phyloP scores from a whole-genome alignment of 2,888 invertebrate genomes.

The Gari tellinella region DNA sequence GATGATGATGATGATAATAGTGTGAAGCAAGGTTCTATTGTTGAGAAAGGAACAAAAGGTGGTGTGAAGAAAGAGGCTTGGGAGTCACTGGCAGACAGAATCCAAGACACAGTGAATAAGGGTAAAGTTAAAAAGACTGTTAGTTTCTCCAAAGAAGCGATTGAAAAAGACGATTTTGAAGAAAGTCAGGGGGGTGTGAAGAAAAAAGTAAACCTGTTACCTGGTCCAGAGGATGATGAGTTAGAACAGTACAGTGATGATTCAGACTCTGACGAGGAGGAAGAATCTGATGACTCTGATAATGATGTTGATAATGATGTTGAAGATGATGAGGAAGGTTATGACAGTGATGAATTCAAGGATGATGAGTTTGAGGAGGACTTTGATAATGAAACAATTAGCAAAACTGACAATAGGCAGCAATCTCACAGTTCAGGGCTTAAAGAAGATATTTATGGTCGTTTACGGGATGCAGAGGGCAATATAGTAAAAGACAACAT shows the following conservation, averaged over 20 bases:
- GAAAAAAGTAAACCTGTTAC: too few species aligned
- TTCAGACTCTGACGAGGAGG: constrained; percentile 85
- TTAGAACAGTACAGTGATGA: constrained; percentile 15
- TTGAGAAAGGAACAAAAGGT: neutral
- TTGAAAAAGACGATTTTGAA: constrained; percentile 20
- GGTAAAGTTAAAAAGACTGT: constrained; percentile 17
- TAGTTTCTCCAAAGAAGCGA: constrained; percentile 27
- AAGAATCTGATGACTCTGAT: constrained; percentile 85
- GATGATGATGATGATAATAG: constrained; percentile 68
- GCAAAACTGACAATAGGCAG: constrained; percentile 59
- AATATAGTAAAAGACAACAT: constrained; percentile 87
- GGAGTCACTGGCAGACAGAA: constrained; percentile 49
- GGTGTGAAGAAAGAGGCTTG: constrained; percentile 27
- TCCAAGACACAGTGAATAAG: constrained; percentile 8
- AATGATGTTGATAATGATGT: constrained; percentile 61
- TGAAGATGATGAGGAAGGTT: constrained; percentile 33
- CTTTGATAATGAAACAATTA: constrained; percentile 84
- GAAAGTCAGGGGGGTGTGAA: neutral
- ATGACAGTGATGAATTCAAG: constrained; percentile 42
- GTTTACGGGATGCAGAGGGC: constrained; percentile 92
- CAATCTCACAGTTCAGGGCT: constrained; percentile 16
- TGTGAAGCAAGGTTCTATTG: constrained; percentile 14
- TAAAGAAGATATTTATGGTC: constrained; percentile 95
- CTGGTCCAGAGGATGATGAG: constrained; percentile 43
- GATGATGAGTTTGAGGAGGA: constrained; percentile 80